These are phyloP conservation scores for Diachrysia chrysitis DNA, from an alignment of 2,888 invertebrate genomes.

Conservation along the genomic window DNA sequence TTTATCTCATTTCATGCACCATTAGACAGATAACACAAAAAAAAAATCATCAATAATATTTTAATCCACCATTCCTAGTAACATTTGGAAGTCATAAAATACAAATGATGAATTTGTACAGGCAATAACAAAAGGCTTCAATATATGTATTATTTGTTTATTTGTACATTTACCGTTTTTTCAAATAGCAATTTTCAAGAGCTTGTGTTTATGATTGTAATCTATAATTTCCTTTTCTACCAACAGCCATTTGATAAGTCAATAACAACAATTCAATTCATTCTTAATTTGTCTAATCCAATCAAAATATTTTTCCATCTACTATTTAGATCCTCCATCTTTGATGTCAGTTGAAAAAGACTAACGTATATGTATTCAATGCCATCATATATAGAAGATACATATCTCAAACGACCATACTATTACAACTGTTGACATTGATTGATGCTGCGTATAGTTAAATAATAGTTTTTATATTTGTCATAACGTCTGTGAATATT, in stretches of 20 bases:
- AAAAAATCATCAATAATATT: neutral
- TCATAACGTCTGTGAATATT: constrained; percentile 52
- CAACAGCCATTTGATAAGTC: neutral
- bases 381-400: constrained; percentile 5
- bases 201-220: too few species aligned
- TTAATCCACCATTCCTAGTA: neutral
- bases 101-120: neutral
- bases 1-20: neutral
- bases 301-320: neutral
- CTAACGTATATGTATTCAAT: neutral
- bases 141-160: too few species aligned
- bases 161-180: too few species aligned
- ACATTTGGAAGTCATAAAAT: neutral
- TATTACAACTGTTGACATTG: constrained; percentile 57
- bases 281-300: neutral
- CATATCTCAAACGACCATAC: constrained; percentile 31
- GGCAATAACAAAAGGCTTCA: too few species aligned
- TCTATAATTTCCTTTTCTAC: neutral
- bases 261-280: neutral
- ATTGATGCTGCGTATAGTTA: constrained; percentile 59
- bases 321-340: neutral
- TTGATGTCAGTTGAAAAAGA: neutral
- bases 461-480: constrained; percentile 54
- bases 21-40: constrained; percentile 1
- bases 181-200: too few species aligned